Percentiles rank a stretch among this genome's conserved stretches.
Conservation (phyloP, 2,797 vertebrate genomes). For the Sus cebifrons region DNA sequence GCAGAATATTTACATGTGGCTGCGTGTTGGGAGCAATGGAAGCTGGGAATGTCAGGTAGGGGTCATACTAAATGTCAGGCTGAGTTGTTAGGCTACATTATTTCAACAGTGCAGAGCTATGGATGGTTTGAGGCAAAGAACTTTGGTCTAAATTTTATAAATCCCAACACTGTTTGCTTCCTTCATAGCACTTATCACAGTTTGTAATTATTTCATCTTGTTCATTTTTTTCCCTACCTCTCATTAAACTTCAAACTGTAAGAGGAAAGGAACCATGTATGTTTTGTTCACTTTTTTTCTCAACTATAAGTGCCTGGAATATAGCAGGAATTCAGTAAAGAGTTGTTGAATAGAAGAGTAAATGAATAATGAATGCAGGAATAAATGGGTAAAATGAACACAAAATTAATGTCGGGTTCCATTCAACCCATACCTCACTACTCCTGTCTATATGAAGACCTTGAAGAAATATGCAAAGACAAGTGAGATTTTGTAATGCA, state of each 20-base stretch:
- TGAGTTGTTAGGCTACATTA: background rate
- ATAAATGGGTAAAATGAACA: background rate
- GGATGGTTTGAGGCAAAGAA: background rate
- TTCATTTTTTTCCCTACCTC: background rate
- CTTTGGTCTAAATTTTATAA: background rate
- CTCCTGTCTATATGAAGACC: background rate
- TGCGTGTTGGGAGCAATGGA: no score
- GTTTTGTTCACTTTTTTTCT: slow-evolving; percentile 6
- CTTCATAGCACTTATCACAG: background rate
- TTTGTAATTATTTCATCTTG: slow-evolving; percentile 13
- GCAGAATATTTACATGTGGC: background rate
- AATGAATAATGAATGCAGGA: background rate
- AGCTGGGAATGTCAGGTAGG: background rate
- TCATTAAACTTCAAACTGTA: background rate
- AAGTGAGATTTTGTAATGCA: background rate
- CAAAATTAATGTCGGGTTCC: background rate
- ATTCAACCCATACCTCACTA: background rate
- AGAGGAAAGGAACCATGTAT: background rate
- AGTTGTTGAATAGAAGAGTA: background rate
- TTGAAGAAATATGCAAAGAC: background rate
- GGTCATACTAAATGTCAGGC: fast-evolving
- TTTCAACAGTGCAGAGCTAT: fast-evolving
- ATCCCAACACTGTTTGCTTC: background rate
- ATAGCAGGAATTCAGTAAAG: background rate
- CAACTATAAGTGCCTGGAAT: background rate